Percentiles rank a stretch among this genome's conserved stretches.
phyloP scores from a whole-genome alignment of 2,797 vertebrate genomes.

The Ambastaia sidthimunki region DNA sequence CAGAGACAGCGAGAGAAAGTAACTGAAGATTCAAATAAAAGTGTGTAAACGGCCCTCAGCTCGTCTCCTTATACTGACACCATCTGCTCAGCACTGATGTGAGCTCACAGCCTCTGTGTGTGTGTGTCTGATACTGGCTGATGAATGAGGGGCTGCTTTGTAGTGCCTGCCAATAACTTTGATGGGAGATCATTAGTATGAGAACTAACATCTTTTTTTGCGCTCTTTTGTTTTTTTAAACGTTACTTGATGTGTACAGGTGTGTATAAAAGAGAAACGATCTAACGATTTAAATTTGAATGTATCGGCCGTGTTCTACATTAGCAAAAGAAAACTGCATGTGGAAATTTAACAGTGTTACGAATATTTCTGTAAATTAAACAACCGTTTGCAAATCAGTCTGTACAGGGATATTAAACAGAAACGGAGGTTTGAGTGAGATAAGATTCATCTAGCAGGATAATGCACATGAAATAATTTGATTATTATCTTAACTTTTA shows the following conservation, averaged over 20 bases:
- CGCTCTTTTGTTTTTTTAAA: slow-evolving; percentile 34
- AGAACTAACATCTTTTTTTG: slow-evolving; percentile 51
- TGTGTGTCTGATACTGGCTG: slow-evolving; percentile 43
- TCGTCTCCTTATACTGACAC: slow-evolving; percentile 32
- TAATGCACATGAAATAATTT: slow-evolving; percentile 9
- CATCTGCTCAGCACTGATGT: slow-evolving; percentile 32
- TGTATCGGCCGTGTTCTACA: slow-evolving; percentile 1
- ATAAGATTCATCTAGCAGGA: slow-evolving; percentile 3
- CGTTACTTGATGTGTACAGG: slow-evolving; percentile 58
- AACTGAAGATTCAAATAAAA: slow-evolving; percentile 51
- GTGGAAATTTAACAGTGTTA: neutral
- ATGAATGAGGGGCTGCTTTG: slow-evolving; percentile 56
- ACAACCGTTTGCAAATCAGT: slow-evolving; percentile 18
- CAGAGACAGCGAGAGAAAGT: slow-evolving; percentile 33
- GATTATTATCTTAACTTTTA: neutral
- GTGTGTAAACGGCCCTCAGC: slow-evolving; percentile 39
- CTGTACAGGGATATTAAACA: slow-evolving; percentile 19
- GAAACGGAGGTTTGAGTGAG: slow-evolving; percentile 25
- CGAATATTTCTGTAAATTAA: slow-evolving; percentile 29
- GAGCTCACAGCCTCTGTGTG: slow-evolving; percentile 29
- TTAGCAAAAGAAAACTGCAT: neutral
- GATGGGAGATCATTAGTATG: slow-evolving; percentile 61
- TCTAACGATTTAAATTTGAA: slow-evolving; percentile 28
- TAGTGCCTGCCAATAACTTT: slow-evolving; percentile 49
- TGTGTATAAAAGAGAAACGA: slow-evolving; percentile 40